phyloP scores from a whole-genome alignment of 2,797 vertebrate genomes.

The Pseudocheirus occidentalis region DNA sequence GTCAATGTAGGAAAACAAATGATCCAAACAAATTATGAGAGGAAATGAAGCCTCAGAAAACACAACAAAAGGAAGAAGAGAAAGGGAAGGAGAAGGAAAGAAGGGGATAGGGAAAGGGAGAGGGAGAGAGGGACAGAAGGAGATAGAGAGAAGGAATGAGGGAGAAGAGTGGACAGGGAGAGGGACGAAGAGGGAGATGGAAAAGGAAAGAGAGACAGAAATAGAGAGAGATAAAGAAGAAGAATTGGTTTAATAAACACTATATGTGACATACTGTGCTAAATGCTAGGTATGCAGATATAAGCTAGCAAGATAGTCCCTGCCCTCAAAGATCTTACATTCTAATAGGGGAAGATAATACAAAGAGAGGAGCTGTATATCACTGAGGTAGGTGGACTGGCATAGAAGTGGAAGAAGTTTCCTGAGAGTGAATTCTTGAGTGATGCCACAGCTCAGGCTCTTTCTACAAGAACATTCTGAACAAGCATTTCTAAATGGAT shows the following conservation, averaged over 20 bases:
- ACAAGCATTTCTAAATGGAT: background rate
- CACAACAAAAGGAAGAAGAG: rapidly evolving
- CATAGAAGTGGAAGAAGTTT: background rate
- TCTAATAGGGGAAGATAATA: background rate
- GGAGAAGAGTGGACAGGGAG: rapidly evolving
- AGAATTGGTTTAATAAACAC: background rate
- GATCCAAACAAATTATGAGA: background rate
- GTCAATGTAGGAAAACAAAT: background rate
- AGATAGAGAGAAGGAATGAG: background rate
- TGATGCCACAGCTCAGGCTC: background rate
- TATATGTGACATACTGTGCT: background rate
- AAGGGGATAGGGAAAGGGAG: background rate
- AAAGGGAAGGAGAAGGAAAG: background rate
- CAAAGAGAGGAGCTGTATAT: background rate
- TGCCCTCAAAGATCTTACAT: background rate
- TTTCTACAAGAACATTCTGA: background rate
- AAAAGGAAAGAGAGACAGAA: background rate
- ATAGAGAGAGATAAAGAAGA: background rate
- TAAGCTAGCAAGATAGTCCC: background rate
- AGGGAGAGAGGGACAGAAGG: too few species aligned
- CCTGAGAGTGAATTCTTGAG: background rate
- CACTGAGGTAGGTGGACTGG: background rate
- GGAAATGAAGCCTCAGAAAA: background rate
- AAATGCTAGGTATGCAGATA: background rate
- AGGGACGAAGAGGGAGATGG: background rate